Percentiles rank a stretch among this genome's conserved stretches.
phyloP scores from a whole-genome alignment of 2,797 vertebrate species.

The Mallotus villosus region DNA sequence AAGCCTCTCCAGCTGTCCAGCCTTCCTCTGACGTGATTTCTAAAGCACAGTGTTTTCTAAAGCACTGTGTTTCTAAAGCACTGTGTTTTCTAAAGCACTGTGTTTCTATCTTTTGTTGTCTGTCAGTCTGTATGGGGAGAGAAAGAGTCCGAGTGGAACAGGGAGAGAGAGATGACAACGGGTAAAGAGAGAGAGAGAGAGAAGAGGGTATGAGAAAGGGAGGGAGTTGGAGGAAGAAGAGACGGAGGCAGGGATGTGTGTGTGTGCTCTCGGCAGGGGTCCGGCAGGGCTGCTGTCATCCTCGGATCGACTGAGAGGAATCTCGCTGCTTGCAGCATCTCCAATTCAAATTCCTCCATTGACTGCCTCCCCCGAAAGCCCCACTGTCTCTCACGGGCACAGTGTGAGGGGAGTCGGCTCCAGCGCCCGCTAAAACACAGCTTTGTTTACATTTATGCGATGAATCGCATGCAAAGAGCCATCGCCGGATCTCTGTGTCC shows the following conservation, averaged over 20 bases:
- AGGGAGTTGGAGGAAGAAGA: background rate
- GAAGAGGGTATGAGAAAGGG: background rate
- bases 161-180: background rate
- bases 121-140: conserved; percentile 14
- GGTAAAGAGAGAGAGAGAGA: background rate
- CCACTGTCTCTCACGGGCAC: conserved; percentile 13
- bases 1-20: conserved; percentile 24
- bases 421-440: conserved; percentile 43
- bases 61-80: conserved; percentile 17
- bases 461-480: conserved; percentile 64
- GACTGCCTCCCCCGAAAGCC: conserved; percentile 27
- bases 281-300: conserved; percentile 46
- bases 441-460: conserved; percentile 65
- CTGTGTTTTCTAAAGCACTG: conserved; percentile 27
- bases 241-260: background rate
- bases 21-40: conserved; percentile 19
- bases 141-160: background rate
- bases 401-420: conserved; percentile 42
- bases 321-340: conserved; percentile 25
- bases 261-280: conserved; percentile 41
- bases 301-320: conserved; percentile 46
- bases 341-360: conserved; percentile 43
- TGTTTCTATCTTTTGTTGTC: conserved; percentile 22
- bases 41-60: conserved; percentile 23
- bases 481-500: conserved; percentile 63